Percentiles rank a stretch among this genome's conserved stretches.
Conservation (phyloP, 2,888 invertebrate species). For the Rhingia rostrata region DNA sequence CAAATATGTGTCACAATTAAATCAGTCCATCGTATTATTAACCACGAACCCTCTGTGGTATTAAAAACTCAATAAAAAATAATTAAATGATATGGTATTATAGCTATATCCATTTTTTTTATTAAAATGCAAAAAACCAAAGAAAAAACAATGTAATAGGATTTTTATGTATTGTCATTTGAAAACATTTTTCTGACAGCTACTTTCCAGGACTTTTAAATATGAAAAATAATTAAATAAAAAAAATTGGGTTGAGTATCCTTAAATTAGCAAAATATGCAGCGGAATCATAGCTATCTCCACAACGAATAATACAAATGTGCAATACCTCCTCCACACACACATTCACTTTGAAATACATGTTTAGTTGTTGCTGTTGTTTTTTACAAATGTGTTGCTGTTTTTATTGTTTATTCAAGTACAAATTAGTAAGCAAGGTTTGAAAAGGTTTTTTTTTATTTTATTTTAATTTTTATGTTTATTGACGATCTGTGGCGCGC, state of each 20-base stretch:
- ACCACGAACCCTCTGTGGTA: too few relatives aligned
- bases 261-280: conserved; percentile 1
- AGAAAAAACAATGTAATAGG: conserved; percentile 1
- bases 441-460: conserved; percentile 61
- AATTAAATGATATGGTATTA: not conserved
- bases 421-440: conserved; percentile 73
- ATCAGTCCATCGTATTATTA: too few relatives aligned
- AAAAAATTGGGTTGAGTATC: conserved; percentile 7
- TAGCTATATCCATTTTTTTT: not conserved
- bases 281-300: conserved; percentile 3
- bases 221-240: conserved; percentile 12
- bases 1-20: too few relatives aligned
- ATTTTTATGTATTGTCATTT: conserved; percentile 10
- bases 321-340: not conserved
- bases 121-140: conserved; percentile 12
- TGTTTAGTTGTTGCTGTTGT: conserved; percentile 21
- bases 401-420: conserved; percentile 74
- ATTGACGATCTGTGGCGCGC: conserved; percentile 97
- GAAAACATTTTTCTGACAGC: conserved; percentile 19
- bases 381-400: conserved; percentile 73
- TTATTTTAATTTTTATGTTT: conserved; percentile 79
- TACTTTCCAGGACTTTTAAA: conserved; percentile 23
- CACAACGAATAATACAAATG: not conserved
- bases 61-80: not conserved
- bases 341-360: conserved; percentile 28